A percentile compares a stretch with the other conserved stretches of the same genome.
phyloP scores from a whole-genome alignment of 2,113 vertebrate genomes.

The Chionodraco myersi region DNA sequence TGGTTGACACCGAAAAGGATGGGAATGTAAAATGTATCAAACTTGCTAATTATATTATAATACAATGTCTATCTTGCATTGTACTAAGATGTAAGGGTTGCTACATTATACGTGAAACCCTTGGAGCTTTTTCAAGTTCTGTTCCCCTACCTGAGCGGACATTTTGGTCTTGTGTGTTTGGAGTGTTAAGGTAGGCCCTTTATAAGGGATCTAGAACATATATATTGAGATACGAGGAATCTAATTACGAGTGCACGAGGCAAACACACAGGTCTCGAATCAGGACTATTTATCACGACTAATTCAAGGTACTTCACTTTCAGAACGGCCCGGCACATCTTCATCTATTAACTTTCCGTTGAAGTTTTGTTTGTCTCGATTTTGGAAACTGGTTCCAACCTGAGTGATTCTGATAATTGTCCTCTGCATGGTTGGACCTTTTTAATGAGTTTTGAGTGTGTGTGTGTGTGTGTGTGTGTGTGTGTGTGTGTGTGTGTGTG shows the following conservation, averaged over 20 bases:
- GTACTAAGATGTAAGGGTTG: background rate
- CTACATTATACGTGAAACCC: background rate
- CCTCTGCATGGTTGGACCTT: slow-evolving; percentile 63
- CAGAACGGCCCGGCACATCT: background rate
- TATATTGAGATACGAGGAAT: background rate
- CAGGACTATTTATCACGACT: background rate
- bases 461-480: background rate
- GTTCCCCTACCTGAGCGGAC: background rate
- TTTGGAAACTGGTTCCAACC: slow-evolving; percentile 36
- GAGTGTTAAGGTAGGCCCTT: background rate
- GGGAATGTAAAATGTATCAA: background rate
- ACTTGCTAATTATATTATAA: background rate
- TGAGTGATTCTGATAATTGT: slow-evolving; percentile 57
- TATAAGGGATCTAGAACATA: background rate
- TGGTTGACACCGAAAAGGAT: background rate
- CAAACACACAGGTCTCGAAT: background rate
- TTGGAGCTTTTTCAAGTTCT: background rate
- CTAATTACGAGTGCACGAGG: background rate
- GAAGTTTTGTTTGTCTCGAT: background rate
- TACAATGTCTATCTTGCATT: background rate
- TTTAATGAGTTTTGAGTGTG: slow-evolving; percentile 60
- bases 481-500: slow-evolving; percentile 1
- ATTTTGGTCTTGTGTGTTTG: background rate
- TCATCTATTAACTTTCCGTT: background rate
- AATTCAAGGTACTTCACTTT: background rate